Evolutionary conservation across 2,888 invertebrate species (phyloP), one percentile per base, ranked within the genome.

Genomic region (Morinoia aosen): DNA sequence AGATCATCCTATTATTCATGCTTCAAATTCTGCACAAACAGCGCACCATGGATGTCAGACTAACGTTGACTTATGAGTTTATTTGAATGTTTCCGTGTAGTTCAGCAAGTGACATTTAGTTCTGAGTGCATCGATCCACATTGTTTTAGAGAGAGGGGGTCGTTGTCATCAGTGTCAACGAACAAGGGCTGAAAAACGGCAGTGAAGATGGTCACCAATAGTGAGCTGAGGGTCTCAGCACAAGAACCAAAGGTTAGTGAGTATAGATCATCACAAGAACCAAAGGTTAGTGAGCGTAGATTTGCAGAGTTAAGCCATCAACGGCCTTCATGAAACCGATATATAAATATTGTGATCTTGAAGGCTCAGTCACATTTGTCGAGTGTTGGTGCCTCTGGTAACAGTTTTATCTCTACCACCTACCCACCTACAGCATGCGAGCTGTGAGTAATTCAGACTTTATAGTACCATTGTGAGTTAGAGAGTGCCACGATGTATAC

Each of bases 281-380:
- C 90, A 90, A 90, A 90, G 90, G 90, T 90, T 90, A 90, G 48
- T 40, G 39, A 14, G 90, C 16, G 90, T 90, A 90, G 48, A 90
- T 40, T 90, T 39, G 48, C 16, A 40, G 14, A 90, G 48, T 12
- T 40, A 14, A 90, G 39, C 12, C 40, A 8, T 10, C 12, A 7
- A 5, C 90, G 90, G 33, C 90, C 90, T 90, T 90, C 90, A 33
- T 12, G 90, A 39, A 14, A 16, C 90, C 19, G 12, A 90, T 90
- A 90, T 90, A 90, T 40, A 90, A 90, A 48, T 40, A 40, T 40
- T 14, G 48, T n/a, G 40, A 40, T 90, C 90, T 39, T 90, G 8
- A 48, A 40, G 40, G 48, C 90, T 19, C 48, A 8, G 40, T 90
- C 90, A 90, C 90, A 90, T 90, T 90, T 90, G 90, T 40, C 40